phyloP scores from a whole-genome alignment of 2,797 vertebrate genomes.

The Uromys caudimaculatus region DNA sequence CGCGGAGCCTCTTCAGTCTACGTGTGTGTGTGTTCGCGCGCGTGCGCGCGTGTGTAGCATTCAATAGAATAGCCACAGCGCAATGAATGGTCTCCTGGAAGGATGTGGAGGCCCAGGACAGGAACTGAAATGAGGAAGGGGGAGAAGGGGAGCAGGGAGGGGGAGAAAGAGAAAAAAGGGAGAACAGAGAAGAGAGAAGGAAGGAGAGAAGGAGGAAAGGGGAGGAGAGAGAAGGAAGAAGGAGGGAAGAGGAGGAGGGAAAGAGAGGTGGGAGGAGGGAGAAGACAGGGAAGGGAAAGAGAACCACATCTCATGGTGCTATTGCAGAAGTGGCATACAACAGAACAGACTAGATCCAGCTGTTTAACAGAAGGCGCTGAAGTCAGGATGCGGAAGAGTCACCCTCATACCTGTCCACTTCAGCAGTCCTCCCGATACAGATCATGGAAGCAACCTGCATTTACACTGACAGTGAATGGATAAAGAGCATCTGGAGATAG shows the following conservation, averaged over 20 bases:
- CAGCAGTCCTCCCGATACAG: neutral
- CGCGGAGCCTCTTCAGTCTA: slow-evolving; percentile 74
- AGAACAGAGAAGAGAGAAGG: neutral
- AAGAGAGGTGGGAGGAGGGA: fast-evolving
- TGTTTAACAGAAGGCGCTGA: neutral
- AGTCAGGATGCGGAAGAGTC: neutral
- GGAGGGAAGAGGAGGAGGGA: neutral
- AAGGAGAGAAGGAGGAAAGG: too few relatives aligned
- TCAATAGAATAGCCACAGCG: slow-evolving; percentile 29
- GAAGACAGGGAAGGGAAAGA: neutral
- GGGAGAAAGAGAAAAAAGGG: fast-evolving
- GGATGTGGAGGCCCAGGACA: neutral
- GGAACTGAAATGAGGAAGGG: neutral
- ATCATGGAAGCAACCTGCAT: neutral
- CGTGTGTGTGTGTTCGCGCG: neutral
- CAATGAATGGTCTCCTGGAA: slow-evolving; percentile 63
- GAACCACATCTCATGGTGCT: too few relatives aligned
- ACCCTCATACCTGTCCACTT: neutral
- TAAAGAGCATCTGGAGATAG: neutral
- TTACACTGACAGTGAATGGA: fast-evolving
- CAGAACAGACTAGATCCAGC: neutral
- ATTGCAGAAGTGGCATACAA: neutral
- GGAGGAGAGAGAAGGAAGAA: neutral
- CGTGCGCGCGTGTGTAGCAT: neutral
- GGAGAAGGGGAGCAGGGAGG: fast-evolving